These are phyloP conservation scores for Cantharis nigra DNA, from an alignment of 2,888 invertebrate species.

Conservation along the genomic window DNA sequence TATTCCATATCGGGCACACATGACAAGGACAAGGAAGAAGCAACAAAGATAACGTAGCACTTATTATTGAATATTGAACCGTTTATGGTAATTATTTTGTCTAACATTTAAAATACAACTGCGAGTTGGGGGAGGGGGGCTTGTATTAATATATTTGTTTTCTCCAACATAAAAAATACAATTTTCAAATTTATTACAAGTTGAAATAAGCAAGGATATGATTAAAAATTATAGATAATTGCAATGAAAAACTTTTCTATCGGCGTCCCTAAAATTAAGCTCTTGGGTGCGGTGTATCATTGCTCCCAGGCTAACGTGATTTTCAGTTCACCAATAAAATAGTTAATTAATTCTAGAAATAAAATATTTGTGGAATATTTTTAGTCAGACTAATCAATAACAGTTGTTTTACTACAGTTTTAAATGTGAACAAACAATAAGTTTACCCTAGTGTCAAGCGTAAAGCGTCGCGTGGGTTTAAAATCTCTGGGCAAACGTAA, in stretches of 20 bases:
- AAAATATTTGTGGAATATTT: neutral
- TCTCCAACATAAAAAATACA: neutral
- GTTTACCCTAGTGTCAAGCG: neutral
- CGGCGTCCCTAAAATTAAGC: neutral
- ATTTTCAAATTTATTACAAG: too few species aligned
- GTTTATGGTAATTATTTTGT: neutral
- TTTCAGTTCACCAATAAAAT: neutral
- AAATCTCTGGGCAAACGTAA: neutral
- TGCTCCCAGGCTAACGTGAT: neutral
- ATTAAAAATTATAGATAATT: too few species aligned
- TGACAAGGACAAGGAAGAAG: neutral
- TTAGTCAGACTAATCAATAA: neutral
- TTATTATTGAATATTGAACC: neutral
- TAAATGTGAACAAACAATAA: neutral
- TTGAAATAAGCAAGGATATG: too few species aligned
- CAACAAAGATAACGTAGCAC: neutral
- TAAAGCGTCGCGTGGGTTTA: neutral
- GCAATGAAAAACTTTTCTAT: neutral
- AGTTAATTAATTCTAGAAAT: neutral
- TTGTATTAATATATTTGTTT: neutral
- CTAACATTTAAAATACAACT: neutral
- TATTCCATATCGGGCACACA: neutral
- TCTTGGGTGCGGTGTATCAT: neutral
- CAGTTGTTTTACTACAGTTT: neutral
- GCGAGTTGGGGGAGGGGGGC: too few species aligned